These are phyloP conservation scores for Brachionichthys hirsutus DNA, from an alignment of 2,113 vertebrate species.

Conservation along the genomic window DNA sequence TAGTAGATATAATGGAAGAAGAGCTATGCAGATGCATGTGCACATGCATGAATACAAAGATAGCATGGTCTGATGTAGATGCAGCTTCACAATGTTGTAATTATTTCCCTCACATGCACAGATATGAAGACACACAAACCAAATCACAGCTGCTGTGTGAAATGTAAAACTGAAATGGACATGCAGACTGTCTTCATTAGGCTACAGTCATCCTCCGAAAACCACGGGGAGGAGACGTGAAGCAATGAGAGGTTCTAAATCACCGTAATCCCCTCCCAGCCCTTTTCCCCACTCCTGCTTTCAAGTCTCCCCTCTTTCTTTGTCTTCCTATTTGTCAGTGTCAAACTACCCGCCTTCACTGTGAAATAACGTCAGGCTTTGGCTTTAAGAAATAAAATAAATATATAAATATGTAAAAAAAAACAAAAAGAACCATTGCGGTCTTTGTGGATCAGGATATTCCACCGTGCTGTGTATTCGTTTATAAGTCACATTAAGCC, in stretches of 20 bases:
- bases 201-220: constrained; percentile 39
- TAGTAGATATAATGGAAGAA: constrained; percentile 25
- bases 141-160: constrained; percentile 25
- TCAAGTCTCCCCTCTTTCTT: constrained; percentile 27
- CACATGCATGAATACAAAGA: constrained; percentile 16
- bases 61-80: background rate
- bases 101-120: constrained; percentile 17
- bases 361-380: constrained; percentile 31
- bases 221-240: constrained; percentile 45
- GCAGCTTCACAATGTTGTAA: constrained; percentile 8
- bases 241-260: constrained; percentile 57
- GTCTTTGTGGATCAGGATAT: constrained; percentile 27
- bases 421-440: background rate
- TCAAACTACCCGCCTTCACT: constrained; percentile 53
- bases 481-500: constrained; percentile 19
- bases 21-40: constrained; percentile 15
- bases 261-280: constrained; percentile 59
- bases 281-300: constrained; percentile 35
- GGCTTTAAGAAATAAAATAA: constrained; percentile 2
- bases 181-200: constrained; percentile 63
- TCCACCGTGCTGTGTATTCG: constrained; percentile 15
- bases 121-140: background rate
- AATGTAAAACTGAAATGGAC: constrained; percentile 48
- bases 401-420: background rate
- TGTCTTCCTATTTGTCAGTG: constrained; percentile 51